phyloP scores from a whole-genome alignment of 2,113 vertebrate species.

The Aspidoscelis tigris region DNA sequence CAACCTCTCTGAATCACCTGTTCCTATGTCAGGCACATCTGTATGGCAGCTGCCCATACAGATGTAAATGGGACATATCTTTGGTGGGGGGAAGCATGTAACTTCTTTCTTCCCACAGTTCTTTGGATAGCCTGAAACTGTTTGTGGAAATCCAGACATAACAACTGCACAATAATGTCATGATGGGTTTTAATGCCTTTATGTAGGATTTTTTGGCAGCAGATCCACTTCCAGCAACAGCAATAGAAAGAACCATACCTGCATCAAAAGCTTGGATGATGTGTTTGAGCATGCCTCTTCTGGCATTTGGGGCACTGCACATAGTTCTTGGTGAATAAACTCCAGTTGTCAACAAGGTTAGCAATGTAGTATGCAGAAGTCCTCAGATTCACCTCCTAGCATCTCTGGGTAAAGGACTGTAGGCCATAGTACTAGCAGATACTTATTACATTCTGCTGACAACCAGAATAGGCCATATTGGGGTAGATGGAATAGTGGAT shows the following conservation, averaged over 20 bases:
- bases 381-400: background rate
- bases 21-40: conserved; percentile 60
- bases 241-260: background rate
- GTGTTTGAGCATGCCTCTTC: background rate
- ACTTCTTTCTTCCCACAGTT: background rate
- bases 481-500: background rate
- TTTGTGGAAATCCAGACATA: background rate
- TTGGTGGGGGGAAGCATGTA: background rate
- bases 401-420: background rate
- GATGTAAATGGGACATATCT: conserved; percentile 1
- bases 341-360: background rate
- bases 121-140: background rate
- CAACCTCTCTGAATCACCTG: conserved; percentile 60
- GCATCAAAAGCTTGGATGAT: background rate
- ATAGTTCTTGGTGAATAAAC: background rate
- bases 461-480: too few relatives aligned
- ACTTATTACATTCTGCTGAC: background rate
- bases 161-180: background rate
- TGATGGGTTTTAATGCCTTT: background rate
- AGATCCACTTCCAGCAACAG: background rate
- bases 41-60: conserved; percentile 31
- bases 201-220: background rate
- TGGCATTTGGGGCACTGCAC: background rate
- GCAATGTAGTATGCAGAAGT: background rate
- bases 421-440: background rate